Evolutionary conservation across 2,113 vertebrate species (phyloP), one percentile per base, ranked within the genome.

Genomic region (Sinocyclocheilus anophthalmus): DNA sequence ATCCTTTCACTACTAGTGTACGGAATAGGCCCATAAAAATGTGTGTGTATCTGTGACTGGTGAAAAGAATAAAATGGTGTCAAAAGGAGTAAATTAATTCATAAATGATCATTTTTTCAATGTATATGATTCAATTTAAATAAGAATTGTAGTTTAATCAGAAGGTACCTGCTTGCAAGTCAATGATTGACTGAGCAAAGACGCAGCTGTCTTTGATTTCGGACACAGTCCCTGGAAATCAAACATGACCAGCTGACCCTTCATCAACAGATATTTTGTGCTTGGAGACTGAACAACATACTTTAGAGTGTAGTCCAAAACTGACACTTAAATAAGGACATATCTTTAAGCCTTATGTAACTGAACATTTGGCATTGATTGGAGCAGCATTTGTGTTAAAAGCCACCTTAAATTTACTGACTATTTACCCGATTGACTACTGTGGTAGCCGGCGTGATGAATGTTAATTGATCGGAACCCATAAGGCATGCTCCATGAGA

Each of bases 311-410:
- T 76, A 1, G 65, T 18, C 86, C 72, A 85, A 80, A 39, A 86
- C 22, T 87, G 72, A 83, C 63, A 87, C 83, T 65, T 77, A 4
- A 5, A 20, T 80, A 84, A 55, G 55, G n/a, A 85, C 70, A 85
- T 73, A 50, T n/a, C 30, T 70, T 50, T 26, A 57, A 69, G 14
- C 57, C 42, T 65, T 78, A 84, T 55, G 72, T 83, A 87, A 89
- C 50, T 81, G 22, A 30, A 59, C 79, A 13, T 22, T 53, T 87
- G 50, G 16, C 53, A 10, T 13, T 45, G 26, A 81, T 53, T 61
- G 45, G 48, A 55, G 18, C 26, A 75, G 16, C 5, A 39, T 24
- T 61, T 63, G 63, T 77, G 20, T 24, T 63, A 76, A 53, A 67
- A 82, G 39, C 26, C 22, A 30, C 12, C 53, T 76, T 22, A 50